Conservation (phyloP, 1,140 invertebrate genomes). For the Trichoplusia ni region DNA sequence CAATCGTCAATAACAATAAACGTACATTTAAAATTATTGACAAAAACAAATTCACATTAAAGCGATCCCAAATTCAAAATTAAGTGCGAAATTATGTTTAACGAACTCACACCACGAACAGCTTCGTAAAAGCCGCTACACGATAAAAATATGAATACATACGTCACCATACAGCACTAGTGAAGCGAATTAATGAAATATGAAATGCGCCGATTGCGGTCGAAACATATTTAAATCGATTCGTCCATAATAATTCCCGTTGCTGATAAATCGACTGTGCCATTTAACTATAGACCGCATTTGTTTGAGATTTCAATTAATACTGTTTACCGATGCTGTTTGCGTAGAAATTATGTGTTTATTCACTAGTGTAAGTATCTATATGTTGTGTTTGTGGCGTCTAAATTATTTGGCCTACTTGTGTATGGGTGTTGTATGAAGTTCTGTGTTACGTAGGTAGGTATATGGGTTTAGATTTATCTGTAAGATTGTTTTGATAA, state of each 20-base stretch:
- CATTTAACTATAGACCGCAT: conserved; percentile 7
- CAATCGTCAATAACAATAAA: background rate
- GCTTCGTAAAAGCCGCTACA: too few relatives aligned
- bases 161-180: background rate
- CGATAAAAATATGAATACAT: background rate
- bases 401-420: too few relatives aligned
- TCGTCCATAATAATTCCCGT: conserved; percentile 6
- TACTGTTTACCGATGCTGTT: conserved; percentile 2
- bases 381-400: too few relatives aligned
- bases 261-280: conserved; percentile 2
- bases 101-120: too few relatives aligned
- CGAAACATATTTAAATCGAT: conserved; percentile 19
- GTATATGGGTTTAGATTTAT: too few relatives aligned
- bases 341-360: conserved; percentile 5
- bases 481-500: too few relatives aligned
- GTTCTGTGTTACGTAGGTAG: too few relatives aligned
- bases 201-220: conserved; percentile 23
- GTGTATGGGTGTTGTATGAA: too few relatives aligned
- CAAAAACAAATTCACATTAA: background rate
- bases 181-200: conserved; percentile 12
- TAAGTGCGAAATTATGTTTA: too few relatives aligned
- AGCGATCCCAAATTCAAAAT: background rate
- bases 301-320: conserved; percentile 22
- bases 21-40: background rate
- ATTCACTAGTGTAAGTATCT: too few relatives aligned